These are phyloP conservation scores for Gonatopus flavifemur DNA, from an alignment of 1,140 invertebrate species.

Conservation along the genomic window DNA sequence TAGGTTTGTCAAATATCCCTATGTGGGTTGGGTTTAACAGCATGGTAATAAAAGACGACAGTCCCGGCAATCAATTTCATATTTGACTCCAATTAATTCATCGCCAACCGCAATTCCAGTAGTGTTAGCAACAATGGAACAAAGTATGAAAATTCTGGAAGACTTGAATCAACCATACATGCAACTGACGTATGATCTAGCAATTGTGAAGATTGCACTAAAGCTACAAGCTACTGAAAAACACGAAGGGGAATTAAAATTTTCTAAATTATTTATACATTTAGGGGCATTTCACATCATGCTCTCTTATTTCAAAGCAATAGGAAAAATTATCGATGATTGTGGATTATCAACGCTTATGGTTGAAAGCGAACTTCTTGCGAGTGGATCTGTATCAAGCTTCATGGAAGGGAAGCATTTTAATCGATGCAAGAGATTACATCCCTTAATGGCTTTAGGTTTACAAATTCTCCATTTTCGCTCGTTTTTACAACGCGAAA, in stretches of 20 bases:
- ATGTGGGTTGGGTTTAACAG: constrained; percentile 24
- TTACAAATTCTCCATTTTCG: constrained; percentile 19
- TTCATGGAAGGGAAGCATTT: constrained; percentile 39
- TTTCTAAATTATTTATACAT: constrained; percentile 45
- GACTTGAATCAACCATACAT: constrained; percentile 34
- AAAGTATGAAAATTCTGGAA: constrained; percentile 8
- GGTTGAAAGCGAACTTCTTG: constrained; percentile 38
- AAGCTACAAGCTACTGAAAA: constrained; percentile 24
- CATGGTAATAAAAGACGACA: constrained; percentile 9
- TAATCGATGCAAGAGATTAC: constrained; percentile 44
- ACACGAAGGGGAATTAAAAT: no score
- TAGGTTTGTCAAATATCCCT: constrained; percentile 10
- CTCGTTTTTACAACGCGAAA: neutral
- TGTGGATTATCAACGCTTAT: constrained; percentile 43
- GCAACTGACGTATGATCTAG: constrained; percentile 22
- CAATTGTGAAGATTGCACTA: constrained; percentile 3
- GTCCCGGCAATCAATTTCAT: constrained; percentile 14
- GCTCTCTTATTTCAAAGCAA: constrained; percentile 46
- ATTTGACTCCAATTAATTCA: constrained; percentile 26
- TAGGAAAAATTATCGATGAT: constrained; percentile 41
- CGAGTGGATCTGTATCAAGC: constrained; percentile 36
- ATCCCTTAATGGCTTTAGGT: constrained; percentile 33
- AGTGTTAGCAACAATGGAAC: constrained; percentile 24
- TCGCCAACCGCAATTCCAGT: constrained; percentile 21
- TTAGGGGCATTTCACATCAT: constrained; percentile 44